Conservation (phyloP, 2,888 invertebrate genomes). For the Abrostola triplasia region DNA sequence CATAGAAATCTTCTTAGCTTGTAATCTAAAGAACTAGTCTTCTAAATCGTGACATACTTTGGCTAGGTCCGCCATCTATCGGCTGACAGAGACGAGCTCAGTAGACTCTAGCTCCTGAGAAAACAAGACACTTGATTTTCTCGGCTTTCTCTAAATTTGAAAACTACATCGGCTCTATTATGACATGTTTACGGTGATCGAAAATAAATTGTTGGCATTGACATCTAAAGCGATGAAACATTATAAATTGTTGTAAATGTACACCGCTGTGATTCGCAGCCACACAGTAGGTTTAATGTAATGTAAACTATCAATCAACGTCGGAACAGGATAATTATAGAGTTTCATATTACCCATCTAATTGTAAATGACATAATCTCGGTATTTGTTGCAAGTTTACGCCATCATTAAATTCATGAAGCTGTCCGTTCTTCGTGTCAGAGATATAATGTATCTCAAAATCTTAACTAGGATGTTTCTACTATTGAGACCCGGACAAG, state of each 20-base stretch:
- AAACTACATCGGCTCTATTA: too few species aligned
- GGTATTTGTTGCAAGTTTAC: conserved; percentile 26
- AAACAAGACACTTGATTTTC: too few species aligned
- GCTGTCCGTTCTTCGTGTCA: conserved; percentile 41
- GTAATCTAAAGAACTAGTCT: too few species aligned
- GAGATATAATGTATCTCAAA: conserved; percentile 41
- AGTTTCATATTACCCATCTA: conserved; percentile 44
- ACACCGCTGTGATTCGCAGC: conserved; percentile 45
- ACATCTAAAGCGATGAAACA: neutral
- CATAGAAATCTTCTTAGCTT: too few species aligned
- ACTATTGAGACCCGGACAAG: conserved; percentile 48
- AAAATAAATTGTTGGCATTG: neutral
- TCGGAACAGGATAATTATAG: conserved; percentile 71
- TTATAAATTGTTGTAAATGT: conserved; percentile 31
- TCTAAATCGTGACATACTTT: neutral
- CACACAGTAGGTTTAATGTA: conserved; percentile 50
- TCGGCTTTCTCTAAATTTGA: too few species aligned
- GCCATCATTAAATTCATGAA: conserved; percentile 50
- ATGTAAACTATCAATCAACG: conserved; percentile 74
- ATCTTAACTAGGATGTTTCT: conserved; percentile 48
- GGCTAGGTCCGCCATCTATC: neutral
- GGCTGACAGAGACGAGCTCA: neutral
- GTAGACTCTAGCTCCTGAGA: too few species aligned
- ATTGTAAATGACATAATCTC: conserved; percentile 53
- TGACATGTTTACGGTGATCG: too few species aligned